These are phyloP conservation scores for Acholoe squamosa DNA, from an alignment of 2,888 invertebrate species.

Conservation along the genomic window DNA sequence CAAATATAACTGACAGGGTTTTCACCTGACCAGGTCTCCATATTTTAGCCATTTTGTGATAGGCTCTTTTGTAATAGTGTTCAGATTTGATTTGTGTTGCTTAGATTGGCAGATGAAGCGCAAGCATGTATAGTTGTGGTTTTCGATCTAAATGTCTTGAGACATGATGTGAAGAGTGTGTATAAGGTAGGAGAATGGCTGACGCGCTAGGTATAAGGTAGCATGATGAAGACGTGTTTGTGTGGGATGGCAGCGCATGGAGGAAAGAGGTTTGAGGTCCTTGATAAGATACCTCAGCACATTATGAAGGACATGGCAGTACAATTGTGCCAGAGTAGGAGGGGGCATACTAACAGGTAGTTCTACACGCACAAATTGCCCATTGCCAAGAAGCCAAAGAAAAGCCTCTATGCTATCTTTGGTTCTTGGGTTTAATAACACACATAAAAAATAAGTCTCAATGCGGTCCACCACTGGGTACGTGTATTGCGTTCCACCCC, in stretches of 20 bases:
- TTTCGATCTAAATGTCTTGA: neutral
- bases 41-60: neutral
- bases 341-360: neutral
- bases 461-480: no score
- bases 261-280: no score
- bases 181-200: neutral
- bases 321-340: neutral
- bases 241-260: no score
- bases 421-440: neutral
- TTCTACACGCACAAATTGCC: neutral
- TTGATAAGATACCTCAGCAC: no score
- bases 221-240: neutral
- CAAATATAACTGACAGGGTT: neutral
- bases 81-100: neutral
- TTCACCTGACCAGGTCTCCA: slow-evolving; percentile 23
- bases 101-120: neutral
- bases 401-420: neutral
- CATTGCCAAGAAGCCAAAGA: neutral
- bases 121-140: neutral
- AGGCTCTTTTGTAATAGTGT: neutral
- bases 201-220: neutral
- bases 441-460: neutral
- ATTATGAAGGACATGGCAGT: no score
- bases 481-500: no score
- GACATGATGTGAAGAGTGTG: neutral